Base-by-base conservation (phyloP, 2,888 invertebrate species). In the Bimastos eiseni region DNA sequence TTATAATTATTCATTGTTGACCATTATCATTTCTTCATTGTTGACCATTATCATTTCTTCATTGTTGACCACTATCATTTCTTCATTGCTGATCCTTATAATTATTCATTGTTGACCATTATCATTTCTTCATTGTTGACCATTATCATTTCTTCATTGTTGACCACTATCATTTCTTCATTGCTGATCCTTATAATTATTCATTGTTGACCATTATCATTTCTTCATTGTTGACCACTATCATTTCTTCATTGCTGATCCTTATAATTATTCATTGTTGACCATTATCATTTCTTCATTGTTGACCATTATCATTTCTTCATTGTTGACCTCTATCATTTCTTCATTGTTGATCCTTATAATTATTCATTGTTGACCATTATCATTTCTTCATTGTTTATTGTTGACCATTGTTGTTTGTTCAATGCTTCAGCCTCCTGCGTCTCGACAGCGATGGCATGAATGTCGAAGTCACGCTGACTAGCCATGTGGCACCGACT, bases 381-480 rank as follows among this genome's bases (percentile, higher is more conserved):
- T 88, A 24, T 88, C 24, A 34, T 37, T 38, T 37, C 24, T 83
- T 34, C 30, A 19, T 86, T 36, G 17, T 3, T 24, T 34, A 13
- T 24, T 88, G 37, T 88, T 38, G 37, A 36, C 24, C 33, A 24
- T 88, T 88, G 24, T 88, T 24, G 15, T 37, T 38, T 37, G 24
- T 90, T 34, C 49, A 24, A n/a, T 38, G 37, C 41, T 44, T 8
- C 86, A 90, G 90, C 38, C 41, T 90, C 33, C 41, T 90, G 38
- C 86, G 90, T 11, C 90, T 90, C 30, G 89, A 89, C 37, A 70
- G 36, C 33, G 90, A 91, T 41, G 38, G 49, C n/a, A 37, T 86
- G 86, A 89, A 91, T n/a, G 90, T 91, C n/a, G 41, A 91, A 70
- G 90, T 90, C 34, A 83, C 38, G 24, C 86, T 91, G 41, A 44